Conservation (phyloP, 1,140 invertebrate genomes). For the Panagrolaimus sp. region DNA sequence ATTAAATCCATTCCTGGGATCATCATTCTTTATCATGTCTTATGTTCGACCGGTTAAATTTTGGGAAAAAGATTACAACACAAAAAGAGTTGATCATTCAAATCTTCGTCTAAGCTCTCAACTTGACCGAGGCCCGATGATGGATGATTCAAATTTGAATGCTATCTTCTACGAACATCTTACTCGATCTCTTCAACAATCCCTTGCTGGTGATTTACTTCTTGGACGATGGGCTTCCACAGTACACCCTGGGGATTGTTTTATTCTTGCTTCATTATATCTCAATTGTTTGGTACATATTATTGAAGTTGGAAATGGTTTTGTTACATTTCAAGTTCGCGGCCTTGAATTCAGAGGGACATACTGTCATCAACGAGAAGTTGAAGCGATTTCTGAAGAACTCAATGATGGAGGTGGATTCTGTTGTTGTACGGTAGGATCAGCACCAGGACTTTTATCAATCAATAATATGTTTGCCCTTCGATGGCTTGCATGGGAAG, state of each 20-base stretch:
- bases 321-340: conserved; percentile 89
- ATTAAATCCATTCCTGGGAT: conserved; percentile 63
- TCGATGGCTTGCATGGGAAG: conserved; percentile 95
- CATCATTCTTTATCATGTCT: conserved; percentile 90
- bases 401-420: conserved; percentile 65
- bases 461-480: conserved; percentile 92
- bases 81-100: conserved; percentile 88
- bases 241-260: conserved; percentile 68
- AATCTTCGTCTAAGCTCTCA: conserved; percentile 91
- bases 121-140: conserved; percentile 78
- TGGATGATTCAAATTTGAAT: conserved; percentile 95
- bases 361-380: conserved; percentile 84
- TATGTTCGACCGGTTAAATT: conserved; percentile 96
- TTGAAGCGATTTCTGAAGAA: conserved; percentile 94
- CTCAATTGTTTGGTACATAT: conserved; percentile 95
- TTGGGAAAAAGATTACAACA: conserved; percentile 79
- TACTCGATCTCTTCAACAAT: conserved; percentile 88
- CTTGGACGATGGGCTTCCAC: conserved; percentile 66
- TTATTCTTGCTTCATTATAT: conserved; percentile 91
- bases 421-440: conserved; percentile 86
- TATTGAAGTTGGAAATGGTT: conserved; percentile 93
- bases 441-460: conserved; percentile 79
- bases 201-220: conserved; percentile 84
- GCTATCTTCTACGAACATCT: conserved; percentile 99
- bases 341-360: conserved; percentile 93